Conservation (phyloP, 2,888 invertebrate genomes). For the Diarsia mendica region DNA sequence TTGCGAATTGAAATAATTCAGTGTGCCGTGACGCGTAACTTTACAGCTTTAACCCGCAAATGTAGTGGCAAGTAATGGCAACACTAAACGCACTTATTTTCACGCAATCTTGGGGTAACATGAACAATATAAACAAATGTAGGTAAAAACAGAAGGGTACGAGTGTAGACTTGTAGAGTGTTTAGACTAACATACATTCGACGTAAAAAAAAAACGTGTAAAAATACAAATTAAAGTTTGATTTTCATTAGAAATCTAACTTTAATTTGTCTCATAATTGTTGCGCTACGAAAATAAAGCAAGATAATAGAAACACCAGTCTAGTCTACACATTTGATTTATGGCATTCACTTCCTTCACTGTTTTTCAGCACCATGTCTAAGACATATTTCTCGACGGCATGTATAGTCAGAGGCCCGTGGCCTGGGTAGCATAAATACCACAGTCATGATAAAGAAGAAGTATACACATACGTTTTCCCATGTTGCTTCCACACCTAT, state of each 20-base stretch:
- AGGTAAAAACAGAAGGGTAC: neutral
- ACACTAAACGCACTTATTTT: conserved; percentile 70
- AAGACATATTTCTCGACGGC: too few species aligned
- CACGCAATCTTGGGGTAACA: conserved; percentile 57
- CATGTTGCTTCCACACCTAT: too few species aligned
- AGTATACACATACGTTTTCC: neutral
- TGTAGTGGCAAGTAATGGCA: conserved; percentile 68
- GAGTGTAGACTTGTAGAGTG: neutral
- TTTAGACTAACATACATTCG: neutral
- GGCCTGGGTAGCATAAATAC: too few species aligned
- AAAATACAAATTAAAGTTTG: too few species aligned
- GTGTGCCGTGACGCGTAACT: conserved; percentile 77
- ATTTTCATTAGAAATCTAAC: neutral
- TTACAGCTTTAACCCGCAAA: conserved; percentile 77
- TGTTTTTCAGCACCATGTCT: too few species aligned
- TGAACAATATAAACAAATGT: conserved; percentile 15
- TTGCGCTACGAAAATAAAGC: neutral
- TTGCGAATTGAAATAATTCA: conserved; percentile 86
- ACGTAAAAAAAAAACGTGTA: neutral
- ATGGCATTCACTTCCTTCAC: too few species aligned
- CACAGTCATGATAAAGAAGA: too few species aligned
- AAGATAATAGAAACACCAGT: neutral
- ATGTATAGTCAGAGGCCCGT: too few species aligned
- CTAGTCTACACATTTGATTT: too few species aligned
- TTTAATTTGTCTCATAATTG: too few species aligned